Evolutionary conservation across 2,888 invertebrate species (phyloP).

Genomic region (Pristionchus japonicus): DNA sequence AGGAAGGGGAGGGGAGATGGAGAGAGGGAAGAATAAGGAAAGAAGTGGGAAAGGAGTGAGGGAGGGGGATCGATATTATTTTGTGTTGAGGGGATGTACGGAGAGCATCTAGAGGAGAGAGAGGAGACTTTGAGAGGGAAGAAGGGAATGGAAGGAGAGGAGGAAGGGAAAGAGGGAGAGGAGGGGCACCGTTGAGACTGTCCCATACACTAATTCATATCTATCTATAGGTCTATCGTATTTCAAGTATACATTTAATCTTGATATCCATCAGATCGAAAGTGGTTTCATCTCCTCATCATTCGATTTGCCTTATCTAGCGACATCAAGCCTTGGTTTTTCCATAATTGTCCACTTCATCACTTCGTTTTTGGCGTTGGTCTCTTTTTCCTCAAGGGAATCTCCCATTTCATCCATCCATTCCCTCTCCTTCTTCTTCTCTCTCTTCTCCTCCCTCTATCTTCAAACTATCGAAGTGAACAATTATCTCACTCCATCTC

Average conservation of each 20-base stretch:
- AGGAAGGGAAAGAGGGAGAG: background rate
- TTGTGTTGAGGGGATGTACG: conserved; percentile 16
- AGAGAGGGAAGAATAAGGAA: conserved; percentile 6
- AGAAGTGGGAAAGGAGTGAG: background rate
- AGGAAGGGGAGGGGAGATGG: background rate
- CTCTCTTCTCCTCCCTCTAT: conserved; percentile 31
- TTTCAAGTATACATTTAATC: no score
- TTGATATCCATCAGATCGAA: background rate
- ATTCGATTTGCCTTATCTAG: background rate
- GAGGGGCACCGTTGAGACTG: background rate
- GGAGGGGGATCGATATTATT: conserved; percentile 29
- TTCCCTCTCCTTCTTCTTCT: conserved; percentile 18
- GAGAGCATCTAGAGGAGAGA: conserved; percentile 39
- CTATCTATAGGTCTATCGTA: background rate
- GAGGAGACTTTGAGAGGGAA: conserved; percentile 40
- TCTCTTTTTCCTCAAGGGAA: conserved; percentile 6
- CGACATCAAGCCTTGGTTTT: background rate
- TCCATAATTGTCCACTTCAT: conserved; percentile 20
- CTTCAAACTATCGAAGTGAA: conserved; percentile 8
- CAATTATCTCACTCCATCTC: background rate
- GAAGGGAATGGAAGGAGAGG: background rate
- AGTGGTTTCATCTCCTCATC: background rate
- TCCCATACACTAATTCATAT: background rate
- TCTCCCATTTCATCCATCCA: conserved; percentile 7
- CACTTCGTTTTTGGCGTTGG: background rate